Conservation (phyloP, 2,888 invertebrate genomes). For the Drosophila anceps region DNA sequence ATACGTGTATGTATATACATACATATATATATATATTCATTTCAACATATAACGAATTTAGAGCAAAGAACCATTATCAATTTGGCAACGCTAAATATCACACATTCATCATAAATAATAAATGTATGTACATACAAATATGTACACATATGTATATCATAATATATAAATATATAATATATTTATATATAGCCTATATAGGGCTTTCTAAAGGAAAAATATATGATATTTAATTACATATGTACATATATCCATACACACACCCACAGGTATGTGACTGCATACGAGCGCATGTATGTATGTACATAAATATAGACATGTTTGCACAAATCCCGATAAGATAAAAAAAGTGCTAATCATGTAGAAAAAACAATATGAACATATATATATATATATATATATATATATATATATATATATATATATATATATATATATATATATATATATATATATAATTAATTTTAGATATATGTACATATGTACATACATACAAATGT, state of each 20-base stretch:
- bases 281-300: background rate
- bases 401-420: background rate
- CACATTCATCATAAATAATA: constrained; percentile 15
- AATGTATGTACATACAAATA: background rate
- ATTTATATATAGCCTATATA: background rate
- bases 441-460: background rate
- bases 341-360: constrained; percentile 63
- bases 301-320: background rate
- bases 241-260: background rate
- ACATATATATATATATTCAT: too few species aligned
- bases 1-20: background rate
- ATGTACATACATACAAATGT: constrained; percentile 1
- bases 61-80: constrained; percentile 5
- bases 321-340: constrained; percentile 56
- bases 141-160: background rate
- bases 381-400: background rate
- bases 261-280: constrained; percentile 4
- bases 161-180: background rate
- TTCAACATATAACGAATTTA: constrained; percentile 12
- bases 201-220: background rate
- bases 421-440: background rate
- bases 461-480: background rate
- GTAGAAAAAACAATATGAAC: constrained; percentile 38
- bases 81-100: constrained; percentile 36
- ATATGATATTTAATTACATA: constrained; percentile 13